Percentiles rank a stretch among this genome's conserved stretches.
Evolutionary conservation across 2,113 vertebrate genomes (phyloP).

Genomic region (Xiphophorus hellerii): DNA sequence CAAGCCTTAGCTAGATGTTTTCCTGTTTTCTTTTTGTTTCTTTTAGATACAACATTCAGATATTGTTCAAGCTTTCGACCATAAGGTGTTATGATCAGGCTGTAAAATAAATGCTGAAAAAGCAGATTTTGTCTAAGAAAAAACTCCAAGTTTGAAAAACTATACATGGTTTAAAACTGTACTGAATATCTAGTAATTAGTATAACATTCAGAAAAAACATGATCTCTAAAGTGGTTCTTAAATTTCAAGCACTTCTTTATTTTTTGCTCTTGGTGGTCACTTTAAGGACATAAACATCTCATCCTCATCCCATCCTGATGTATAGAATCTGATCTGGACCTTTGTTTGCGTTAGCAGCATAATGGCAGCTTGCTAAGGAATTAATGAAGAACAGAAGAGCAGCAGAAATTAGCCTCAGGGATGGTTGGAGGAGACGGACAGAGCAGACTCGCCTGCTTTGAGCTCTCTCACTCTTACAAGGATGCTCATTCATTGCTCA

Average conservation of each 20-base stretch:
- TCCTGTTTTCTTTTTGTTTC: not conserved
- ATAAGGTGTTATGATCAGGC: not conserved
- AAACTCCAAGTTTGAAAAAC: not conserved
- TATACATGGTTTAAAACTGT: too few species aligned
- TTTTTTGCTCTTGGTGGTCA: not conserved
- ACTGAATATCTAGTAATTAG: not conserved
- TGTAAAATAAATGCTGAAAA: not conserved
- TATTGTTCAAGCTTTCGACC: not conserved
- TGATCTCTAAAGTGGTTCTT: not conserved
- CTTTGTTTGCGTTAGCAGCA: conserved; percentile 35
- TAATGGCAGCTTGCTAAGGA: conserved; percentile 67
- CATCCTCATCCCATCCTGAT: not conserved
- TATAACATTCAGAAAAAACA: not conserved
- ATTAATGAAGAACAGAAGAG: conserved; percentile 65
- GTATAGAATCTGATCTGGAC: conserved; percentile 3
- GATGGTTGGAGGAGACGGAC: conserved; percentile 39
- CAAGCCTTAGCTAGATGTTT: too few species aligned
- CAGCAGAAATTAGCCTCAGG: conserved; percentile 61
- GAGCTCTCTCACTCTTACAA: conserved; percentile 62
- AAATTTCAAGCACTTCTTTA: not conserved
- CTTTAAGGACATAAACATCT: conserved; percentile 3
- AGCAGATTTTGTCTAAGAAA: not conserved
- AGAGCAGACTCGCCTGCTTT: conserved; percentile 45
- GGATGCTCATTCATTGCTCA: conserved; percentile 68
- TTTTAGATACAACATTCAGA: not conserved